These are phyloP conservation scores for Hippoglossus hippoglossus DNA, from an alignment of 2,797 vertebrate species.

Conservation along the genomic window DNA sequence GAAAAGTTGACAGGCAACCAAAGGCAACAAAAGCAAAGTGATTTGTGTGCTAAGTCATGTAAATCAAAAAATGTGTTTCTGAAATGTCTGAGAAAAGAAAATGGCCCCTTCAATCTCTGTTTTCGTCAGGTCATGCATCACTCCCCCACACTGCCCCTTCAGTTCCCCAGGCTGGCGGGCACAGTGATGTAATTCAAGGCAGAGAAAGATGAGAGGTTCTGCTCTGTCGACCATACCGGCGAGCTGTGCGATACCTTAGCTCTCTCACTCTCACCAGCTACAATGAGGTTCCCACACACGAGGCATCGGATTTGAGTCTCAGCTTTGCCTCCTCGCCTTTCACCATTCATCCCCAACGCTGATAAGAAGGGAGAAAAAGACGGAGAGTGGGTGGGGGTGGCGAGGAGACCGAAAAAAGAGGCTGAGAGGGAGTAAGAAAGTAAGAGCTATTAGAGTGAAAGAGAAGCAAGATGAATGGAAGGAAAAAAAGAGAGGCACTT, in stretches of 20 bases:
- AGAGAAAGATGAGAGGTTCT: constrained; percentile 74
- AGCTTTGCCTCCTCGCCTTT: constrained; percentile 74
- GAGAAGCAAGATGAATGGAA: constrained; percentile 51
- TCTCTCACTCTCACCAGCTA: constrained; percentile 39
- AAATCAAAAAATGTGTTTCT: constrained; percentile 16
- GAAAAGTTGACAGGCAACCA: too few relatives aligned
- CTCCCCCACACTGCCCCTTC: constrained; percentile 3
- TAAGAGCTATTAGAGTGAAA: constrained; percentile 56
- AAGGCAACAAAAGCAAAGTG: not conserved
- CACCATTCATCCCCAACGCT: constrained; percentile 74
- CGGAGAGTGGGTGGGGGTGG: constrained; percentile 16
- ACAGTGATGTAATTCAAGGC: constrained; percentile 68
- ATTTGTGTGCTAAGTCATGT: not conserved
- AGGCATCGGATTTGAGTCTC: constrained; percentile 76
- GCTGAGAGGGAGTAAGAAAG: constrained; percentile 1
- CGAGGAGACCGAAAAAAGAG: constrained; percentile 14
- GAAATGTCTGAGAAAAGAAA: constrained; percentile 39
- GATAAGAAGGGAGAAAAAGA: constrained; percentile 65
- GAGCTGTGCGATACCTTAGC: constrained; percentile 64
- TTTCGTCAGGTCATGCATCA: constrained; percentile 63
- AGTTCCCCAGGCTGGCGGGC: constrained; percentile 18
- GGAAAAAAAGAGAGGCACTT: constrained; percentile 52
- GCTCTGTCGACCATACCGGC: constrained; percentile 66
- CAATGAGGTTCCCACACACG: constrained; percentile 82
- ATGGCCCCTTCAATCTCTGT: constrained; percentile 40